Percentiles rank a stretch among this genome's conserved stretches.
phyloP scores from a whole-genome alignment of 1,140 invertebrate species.

The Diabrotica virgifera region DNA sequence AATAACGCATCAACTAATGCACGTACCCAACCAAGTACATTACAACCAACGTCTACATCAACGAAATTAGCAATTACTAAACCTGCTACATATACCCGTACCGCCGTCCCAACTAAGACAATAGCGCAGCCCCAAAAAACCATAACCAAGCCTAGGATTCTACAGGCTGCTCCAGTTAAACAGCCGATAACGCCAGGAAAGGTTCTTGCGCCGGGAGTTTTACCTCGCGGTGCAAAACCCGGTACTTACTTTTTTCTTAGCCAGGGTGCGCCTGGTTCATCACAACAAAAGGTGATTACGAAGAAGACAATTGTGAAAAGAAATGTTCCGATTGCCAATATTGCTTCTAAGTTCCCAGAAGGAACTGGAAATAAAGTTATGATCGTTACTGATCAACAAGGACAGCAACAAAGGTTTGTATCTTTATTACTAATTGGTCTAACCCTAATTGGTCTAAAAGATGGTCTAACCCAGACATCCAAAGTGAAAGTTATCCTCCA shows the following conservation, averaged over 20 bases:
- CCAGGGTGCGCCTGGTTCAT: slow-evolving; percentile 24
- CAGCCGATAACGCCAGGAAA: too few species aligned
- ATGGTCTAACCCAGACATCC: too few species aligned
- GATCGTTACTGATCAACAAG: slow-evolving; percentile 59
- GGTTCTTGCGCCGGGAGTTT: background rate
- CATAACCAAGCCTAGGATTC: background rate
- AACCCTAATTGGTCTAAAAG: too few species aligned
- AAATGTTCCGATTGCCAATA: slow-evolving; percentile 30
- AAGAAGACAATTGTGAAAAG: slow-evolving; percentile 49
- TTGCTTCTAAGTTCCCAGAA: slow-evolving; percentile 37
- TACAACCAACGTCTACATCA: background rate
- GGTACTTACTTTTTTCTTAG: slow-evolving; percentile 64
- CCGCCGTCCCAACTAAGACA: background rate
- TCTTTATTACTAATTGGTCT: background rate
- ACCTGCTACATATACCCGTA: background rate
- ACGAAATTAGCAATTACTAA: slow-evolving; percentile 1
- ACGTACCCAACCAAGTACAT: background rate
- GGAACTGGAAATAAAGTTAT: slow-evolving; percentile 53
- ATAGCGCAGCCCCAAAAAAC: background rate
- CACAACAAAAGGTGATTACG: background rate
- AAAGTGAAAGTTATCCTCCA: too few species aligned
- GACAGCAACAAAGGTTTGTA: slow-evolving; percentile 52
- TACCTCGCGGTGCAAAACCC: slow-evolving; percentile 34
- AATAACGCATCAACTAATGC: slow-evolving; percentile 1
- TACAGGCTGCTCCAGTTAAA: background rate